Evolutionary conservation across 2,888 invertebrate genomes (phyloP).

Genomic region (Noctua comes): DNA sequence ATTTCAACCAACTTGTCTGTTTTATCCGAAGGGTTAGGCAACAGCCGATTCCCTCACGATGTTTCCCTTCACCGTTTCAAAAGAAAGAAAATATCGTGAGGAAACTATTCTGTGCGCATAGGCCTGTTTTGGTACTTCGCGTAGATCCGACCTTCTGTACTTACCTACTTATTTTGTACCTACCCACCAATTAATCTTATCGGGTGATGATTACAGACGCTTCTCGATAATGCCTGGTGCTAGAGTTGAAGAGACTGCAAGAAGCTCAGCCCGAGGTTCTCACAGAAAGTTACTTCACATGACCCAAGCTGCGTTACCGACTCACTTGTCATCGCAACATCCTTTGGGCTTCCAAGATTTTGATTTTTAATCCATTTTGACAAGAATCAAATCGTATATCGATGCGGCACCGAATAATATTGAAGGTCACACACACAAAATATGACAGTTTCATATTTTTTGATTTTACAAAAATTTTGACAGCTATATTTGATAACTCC

Average conservation of each 20-base stretch:
- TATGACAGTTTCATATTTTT: background rate
- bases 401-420: background rate
- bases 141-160: constrained; percentile 7
- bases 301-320: constrained; percentile 76
- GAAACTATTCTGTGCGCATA: too few species aligned
- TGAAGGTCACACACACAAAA: background rate
- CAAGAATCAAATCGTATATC: background rate
- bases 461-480: background rate
- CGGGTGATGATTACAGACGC: constrained; percentile 73
- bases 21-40: background rate
- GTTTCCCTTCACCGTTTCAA: background rate
- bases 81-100: background rate
- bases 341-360: constrained; percentile 84
- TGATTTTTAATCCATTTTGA: constrained; percentile 70
- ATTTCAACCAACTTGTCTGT: background rate
- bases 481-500: background rate
- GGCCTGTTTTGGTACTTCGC: background rate
- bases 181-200: constrained; percentile 49
- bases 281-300: constrained; percentile 80
- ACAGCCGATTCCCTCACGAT: background rate
- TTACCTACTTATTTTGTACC: background rate
- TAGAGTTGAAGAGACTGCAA: constrained; percentile 72
- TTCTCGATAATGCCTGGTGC: constrained; percentile 86
- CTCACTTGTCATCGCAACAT: constrained; percentile 54
- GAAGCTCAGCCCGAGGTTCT: constrained; percentile 39